Conservation (phyloP, 2,797 vertebrate genomes). For the Typhlichthys subterraneus region DNA sequence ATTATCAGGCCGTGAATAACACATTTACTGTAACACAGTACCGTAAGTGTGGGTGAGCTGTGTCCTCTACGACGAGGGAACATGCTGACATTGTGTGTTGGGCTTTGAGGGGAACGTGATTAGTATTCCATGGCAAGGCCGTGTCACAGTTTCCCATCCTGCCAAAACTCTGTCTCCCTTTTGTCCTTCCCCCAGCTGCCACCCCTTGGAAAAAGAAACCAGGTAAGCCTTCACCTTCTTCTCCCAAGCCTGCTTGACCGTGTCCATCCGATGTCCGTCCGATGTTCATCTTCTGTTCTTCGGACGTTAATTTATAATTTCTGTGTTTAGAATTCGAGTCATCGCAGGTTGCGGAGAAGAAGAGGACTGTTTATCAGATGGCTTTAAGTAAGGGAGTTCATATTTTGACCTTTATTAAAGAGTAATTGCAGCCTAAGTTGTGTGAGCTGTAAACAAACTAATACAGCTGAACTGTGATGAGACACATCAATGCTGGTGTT, state of each 20-base stretch:
- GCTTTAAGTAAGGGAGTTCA: constrained; percentile 86
- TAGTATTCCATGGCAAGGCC: constrained; percentile 69
- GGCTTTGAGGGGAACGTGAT: constrained; percentile 60
- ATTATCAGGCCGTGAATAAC: neutral
- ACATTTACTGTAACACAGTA: neutral
- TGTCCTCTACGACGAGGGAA: neutral
- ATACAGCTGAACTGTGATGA: too few relatives aligned
- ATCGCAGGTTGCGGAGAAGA: constrained; percentile 89
- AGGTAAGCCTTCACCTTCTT: constrained; percentile 76
- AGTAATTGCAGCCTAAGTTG: too few relatives aligned
- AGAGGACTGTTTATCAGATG: constrained; percentile 96
- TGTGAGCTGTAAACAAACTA: too few relatives aligned
- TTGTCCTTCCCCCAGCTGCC: constrained; percentile 81
- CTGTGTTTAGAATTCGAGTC: constrained; percentile 84
- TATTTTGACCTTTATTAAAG: constrained; percentile 11
- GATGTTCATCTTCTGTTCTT: neutral
- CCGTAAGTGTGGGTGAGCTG: neutral
- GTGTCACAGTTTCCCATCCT: constrained; percentile 53
- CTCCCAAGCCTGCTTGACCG: constrained; percentile 34
- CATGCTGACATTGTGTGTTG: constrained; percentile 33
- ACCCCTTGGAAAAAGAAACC: constrained; percentile 94
- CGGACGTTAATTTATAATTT: constrained; percentile 21
- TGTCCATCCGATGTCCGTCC: constrained; percentile 30
- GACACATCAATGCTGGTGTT: too few relatives aligned
- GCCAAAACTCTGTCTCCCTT: constrained; percentile 71